These are phyloP conservation scores for Thera obeliscata DNA, from an alignment of 2,888 invertebrate species.

Conservation along the genomic window DNA sequence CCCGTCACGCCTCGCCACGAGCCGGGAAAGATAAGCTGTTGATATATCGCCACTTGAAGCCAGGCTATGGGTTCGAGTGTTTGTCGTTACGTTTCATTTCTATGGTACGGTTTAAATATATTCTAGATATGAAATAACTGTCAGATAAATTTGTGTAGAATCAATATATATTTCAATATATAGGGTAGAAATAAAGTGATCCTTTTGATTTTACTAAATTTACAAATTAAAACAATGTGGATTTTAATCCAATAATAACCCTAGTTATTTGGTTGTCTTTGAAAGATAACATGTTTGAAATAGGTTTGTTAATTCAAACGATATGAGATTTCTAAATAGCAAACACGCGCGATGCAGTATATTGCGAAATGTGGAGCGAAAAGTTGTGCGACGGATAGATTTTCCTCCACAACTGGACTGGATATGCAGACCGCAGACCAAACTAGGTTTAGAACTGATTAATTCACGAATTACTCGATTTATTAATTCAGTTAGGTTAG, in stretches of 20 bases:
- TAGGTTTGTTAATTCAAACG: not conserved
- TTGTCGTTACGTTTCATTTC: slow-evolving; percentile 13
- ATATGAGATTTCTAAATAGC: not conserved
- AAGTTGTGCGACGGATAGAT: not conserved
- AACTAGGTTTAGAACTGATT: slow-evolving; percentile 23
- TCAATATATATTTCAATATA: no score
- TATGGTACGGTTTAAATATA: not conserved
- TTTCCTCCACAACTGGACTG: slow-evolving; percentile 2
- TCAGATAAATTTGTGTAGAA: no score
- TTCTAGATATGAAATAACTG: no score
- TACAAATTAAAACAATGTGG: no score
- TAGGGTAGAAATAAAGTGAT: no score
- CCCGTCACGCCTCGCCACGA: slow-evolving; percentile 13
- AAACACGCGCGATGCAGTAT: not conserved
- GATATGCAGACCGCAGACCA: slow-evolving; percentile 10
- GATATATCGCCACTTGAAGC: slow-evolving; percentile 27
- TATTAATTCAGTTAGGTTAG: slow-evolving; percentile 25
- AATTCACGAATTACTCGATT: slow-evolving; percentile 22
- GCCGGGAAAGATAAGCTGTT: slow-evolving; percentile 28
- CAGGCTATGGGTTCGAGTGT: slow-evolving; percentile 14
- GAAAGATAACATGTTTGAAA: not conserved
- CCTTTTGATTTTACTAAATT: no score
- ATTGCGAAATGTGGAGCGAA: not conserved
- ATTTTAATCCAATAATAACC: no score
- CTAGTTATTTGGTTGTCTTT: no score